A percentile compares a stretch with the other conserved stretches of the same genome.
Evolutionary conservation across 2,888 invertebrate genomes (phyloP).

Genomic region (Itoplectis maculator): DNA sequence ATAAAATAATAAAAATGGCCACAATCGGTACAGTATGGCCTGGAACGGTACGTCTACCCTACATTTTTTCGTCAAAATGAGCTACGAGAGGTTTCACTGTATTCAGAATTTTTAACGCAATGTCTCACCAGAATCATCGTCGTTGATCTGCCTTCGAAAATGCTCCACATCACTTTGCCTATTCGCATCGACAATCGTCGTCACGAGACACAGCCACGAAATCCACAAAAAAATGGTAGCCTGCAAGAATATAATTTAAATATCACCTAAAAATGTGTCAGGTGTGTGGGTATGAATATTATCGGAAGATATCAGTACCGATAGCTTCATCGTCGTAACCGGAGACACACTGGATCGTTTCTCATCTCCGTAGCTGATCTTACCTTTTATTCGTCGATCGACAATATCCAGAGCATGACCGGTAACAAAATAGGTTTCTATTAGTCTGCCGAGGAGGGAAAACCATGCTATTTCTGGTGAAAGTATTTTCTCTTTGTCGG

Average conservation of each 20-base stretch:
- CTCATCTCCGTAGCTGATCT: neutral
- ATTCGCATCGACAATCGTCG: conserved; percentile 41
- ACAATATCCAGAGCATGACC: conserved; percentile 54
- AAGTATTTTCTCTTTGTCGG: conserved; percentile 22
- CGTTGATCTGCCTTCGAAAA: conserved; percentile 57
- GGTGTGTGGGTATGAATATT: neutral
- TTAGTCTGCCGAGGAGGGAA: neutral
- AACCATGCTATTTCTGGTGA: too few relatives aligned
- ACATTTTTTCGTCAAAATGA: neutral
- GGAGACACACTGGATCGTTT: conserved; percentile 31
- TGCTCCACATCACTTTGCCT: conserved; percentile 9
- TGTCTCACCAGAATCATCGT: conserved; percentile 55
- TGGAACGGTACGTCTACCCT: too few relatives aligned
- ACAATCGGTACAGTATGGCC: too few relatives aligned
- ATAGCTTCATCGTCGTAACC: conserved; percentile 38
- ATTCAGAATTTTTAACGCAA: conserved; percentile 14
- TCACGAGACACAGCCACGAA: conserved; percentile 28
- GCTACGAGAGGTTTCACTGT: neutral
- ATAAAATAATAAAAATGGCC: too few relatives aligned
- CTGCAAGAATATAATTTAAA: conserved; percentile 18
- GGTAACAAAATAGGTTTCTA: conserved; percentile 23
- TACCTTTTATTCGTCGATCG: conserved; percentile 37
- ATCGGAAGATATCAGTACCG: neutral
- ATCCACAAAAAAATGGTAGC: conserved; percentile 32
- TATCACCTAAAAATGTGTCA: neutral